Evolutionary conservation across 2,888 invertebrate species (phyloP), one percentile per base, ranked within the genome.

Genomic region (Lottia gigantea): DNA sequence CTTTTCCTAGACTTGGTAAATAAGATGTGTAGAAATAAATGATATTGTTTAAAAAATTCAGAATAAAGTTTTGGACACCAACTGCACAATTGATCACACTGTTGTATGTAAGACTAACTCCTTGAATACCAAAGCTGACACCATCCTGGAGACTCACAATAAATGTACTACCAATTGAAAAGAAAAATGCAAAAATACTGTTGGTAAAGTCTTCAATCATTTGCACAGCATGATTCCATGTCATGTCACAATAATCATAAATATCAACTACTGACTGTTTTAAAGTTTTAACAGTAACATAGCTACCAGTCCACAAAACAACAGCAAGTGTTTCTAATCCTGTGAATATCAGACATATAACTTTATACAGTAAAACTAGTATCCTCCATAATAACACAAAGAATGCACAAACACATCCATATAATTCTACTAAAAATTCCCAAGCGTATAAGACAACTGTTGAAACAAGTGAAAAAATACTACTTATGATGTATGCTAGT

Each of bases 1-100:
- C 84, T 66, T 76, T 79, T 12, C 76, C 77, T 66, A 80, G 74
- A 19, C 75, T 76, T 45, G 74, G 71, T 19, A 80, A 26, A 65
- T 74, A 76, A 19, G 74, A 68, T 23, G 74, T 78, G 16, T 82
- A 66, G 26, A 78, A 46, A 23, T 64, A 47, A 1, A 68, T 63
- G 16, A 70, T 26, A 16, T 64, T 67, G 1, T 62, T 23, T 6
- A 66, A 64, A 11, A 64, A 7, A 15, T 61, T 67, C 15, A 45
- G 62, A 71, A 72, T 71, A 2, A 62, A 12, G 26, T 67, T 66
- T 46, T 68, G 31, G n/a, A 76, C 15, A 25, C 66, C 40, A 11
- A 71, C 25, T 12, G 62, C 8, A 62, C 65, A 47, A 25, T 67
- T 64, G 19, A 61, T 66, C 15, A 46, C 23, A 65, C 45, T 40